Evolutionary conservation across 1,140 invertebrate genomes (phyloP), one percentile per base, ranked within the genome.

Genomic region (Caenorhabditis briggsae): DNA sequence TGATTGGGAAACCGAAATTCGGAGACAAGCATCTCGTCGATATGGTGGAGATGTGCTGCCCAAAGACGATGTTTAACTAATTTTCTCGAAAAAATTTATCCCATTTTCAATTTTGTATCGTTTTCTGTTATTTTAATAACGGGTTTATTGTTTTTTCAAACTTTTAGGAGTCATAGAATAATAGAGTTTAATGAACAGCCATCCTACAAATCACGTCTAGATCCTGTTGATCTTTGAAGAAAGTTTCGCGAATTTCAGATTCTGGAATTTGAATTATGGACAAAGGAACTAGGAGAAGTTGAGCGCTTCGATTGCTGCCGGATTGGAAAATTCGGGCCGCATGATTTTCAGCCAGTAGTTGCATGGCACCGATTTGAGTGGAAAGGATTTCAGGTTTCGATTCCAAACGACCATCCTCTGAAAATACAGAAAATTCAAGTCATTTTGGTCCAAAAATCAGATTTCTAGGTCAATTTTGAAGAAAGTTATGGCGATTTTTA

Each of bases 1-100:
- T 99, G 7, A 95, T 99, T 86, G 97, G 97, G 0, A 96, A 96
- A 9, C 96, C 97, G 9, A 95, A 96, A 0, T 95, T 95, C 93
- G 95, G 95, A 0, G 95, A 95, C 85, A 97, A 96, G 91, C 93
- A 94, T 23, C 94, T 91, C 25, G 64, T 91, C 11, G 92, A 92
- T 55, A 43, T 92, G 7, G 89, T 88, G n/a, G 90, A 92, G 50
- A 89, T 64, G 86, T 91, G 25, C 84, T 92, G 18, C 91, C 91
- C n/a, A 86, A 91, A 16, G 65, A 85, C 1, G 74, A 85, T 16
- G 41, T 55, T 58, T 59, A 33, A 59, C 23, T 43, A 65, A 46
- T 78, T 23, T 50, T 23, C 50, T 18, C 20, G 33, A 33, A 33
- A 1, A n/a, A n/a, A n/a, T n/a, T n/a, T n/a, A n/a, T n/a, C n/a